Evolutionary conservation across 2,888 invertebrate genomes (phyloP), one percentile per base, ranked within the genome.

Genomic region (Plusia festucae): DNA sequence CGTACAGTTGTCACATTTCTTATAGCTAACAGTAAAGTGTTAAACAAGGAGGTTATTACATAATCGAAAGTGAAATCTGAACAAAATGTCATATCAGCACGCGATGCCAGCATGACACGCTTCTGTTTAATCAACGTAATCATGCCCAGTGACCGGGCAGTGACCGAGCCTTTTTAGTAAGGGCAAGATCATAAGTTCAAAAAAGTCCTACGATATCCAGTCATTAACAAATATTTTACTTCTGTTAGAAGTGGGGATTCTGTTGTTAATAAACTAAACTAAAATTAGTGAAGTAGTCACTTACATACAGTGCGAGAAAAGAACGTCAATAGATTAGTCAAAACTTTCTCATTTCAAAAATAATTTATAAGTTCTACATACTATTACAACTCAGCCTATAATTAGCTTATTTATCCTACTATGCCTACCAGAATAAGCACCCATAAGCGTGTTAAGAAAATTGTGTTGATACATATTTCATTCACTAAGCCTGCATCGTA

Each of bases 41-140:
- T 53, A 60, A 67, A 65, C 59, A 70, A 78, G 79, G 70, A 65
- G 73, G 51, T 54, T 40, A 65, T 81, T 81, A 73, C 72, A 76
- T 67, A 76, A 81, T 67, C 60, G 58, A 78, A 80, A 81, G 81
- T 77, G 82, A 81, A 82, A 81, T 75, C 67, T 40, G 67, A 53
- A 72, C 60, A 71, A 15, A 73, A 76, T 78, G 74, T 68, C 69
- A 63, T 65, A 68, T 70, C 44, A 53, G 52, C 70, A 72, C 67
- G 70, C 68, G 56, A 76, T 46, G 58, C 27, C 54, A 24, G 24
- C 58, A 60, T 63, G 59, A 60, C 60, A 61, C 51, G 63, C 60
- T 78, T 64, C 70, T 76, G 76, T 81, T 78, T 78, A 70, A 70
- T 74, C 67, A 81, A 57, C 68, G 65, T 69, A 71, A 80, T 73